A percentile compares a stretch with the other conserved stretches of the same genome.
Evolutionary conservation across 2,888 invertebrate genomes (phyloP).

Genomic region (Macrosoma leucophasiata): DNA sequence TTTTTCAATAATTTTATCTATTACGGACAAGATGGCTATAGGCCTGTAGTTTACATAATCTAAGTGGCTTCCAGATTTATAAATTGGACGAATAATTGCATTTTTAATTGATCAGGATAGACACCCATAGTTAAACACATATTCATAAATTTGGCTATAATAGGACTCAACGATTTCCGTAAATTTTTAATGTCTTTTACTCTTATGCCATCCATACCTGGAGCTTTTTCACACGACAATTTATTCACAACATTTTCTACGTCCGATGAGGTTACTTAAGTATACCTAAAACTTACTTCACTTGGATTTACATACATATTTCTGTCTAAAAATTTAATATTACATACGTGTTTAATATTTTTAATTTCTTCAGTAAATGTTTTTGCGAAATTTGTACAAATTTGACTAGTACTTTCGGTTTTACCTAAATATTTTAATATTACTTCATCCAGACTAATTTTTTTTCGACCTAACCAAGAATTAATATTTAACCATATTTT

Average conservation of each 20-base stretch:
- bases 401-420: neutral
- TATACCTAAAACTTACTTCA: conserved; percentile 5
- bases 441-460: conserved; percentile 9
- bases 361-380: conserved; percentile 18
- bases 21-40: too few species aligned
- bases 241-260: conserved; percentile 4
- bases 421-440: conserved; percentile 9
- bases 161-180: conserved; percentile 7
- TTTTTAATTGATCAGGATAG: too few species aligned
- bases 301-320: conserved; percentile 1
- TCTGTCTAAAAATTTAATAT: conserved; percentile 7
- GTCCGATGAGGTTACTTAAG: neutral
- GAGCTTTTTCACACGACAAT: conserved; percentile 1
- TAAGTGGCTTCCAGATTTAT: too few species aligned
- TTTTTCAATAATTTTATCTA: too few species aligned
- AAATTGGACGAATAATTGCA: too few species aligned
- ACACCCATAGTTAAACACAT: conserved; percentile 1
- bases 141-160: conserved; percentile 6
- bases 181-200: conserved; percentile 6
- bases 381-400: conserved; percentile 14
- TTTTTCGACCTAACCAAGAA: conserved; percentile 13
- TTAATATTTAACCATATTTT: conserved; percentile 16
- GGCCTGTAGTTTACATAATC: too few species aligned
- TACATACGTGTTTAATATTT: conserved; percentile 11
- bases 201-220: too few species aligned